phyloP scores from a whole-genome alignment of 2,797 vertebrate species.

The Psittacula echo region DNA sequence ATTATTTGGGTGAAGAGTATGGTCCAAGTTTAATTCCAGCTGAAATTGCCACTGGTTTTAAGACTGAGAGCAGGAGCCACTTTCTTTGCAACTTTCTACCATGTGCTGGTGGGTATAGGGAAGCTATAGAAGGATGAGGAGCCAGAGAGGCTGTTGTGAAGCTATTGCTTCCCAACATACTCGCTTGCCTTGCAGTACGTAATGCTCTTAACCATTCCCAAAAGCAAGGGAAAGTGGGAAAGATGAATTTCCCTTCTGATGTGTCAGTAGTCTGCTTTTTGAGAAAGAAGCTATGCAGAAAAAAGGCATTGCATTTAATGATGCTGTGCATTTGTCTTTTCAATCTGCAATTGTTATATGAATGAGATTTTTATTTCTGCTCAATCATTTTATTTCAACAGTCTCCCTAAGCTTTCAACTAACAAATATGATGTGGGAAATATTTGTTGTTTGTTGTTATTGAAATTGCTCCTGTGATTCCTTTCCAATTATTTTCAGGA shows the following conservation, averaged over 20 bases:
- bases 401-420: neutral
- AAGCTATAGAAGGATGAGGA: neutral
- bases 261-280: neutral
- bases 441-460: neutral
- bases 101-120: neutral
- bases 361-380: neutral
- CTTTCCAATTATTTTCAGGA: neutral
- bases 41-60: neutral
- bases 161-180: neutral
- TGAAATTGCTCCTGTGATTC: neutral
- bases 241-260: neutral
- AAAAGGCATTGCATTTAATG: neutral
- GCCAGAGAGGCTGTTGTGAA: neutral
- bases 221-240: neutral
- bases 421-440: neutral
- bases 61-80: neutral
- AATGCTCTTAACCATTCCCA: neutral
- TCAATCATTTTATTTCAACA: neutral
- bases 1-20: neutral
- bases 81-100: neutral
- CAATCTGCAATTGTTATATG: neutral
- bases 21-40: neutral
- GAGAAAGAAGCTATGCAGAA: neutral
- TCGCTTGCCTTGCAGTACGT: neutral
- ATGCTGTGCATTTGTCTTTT: neutral